A percentile compares a stretch with the other conserved stretches of the same genome.
phyloP scores from a whole-genome alignment of 2,888 invertebrate species.

The Nasonia oneida region DNA sequence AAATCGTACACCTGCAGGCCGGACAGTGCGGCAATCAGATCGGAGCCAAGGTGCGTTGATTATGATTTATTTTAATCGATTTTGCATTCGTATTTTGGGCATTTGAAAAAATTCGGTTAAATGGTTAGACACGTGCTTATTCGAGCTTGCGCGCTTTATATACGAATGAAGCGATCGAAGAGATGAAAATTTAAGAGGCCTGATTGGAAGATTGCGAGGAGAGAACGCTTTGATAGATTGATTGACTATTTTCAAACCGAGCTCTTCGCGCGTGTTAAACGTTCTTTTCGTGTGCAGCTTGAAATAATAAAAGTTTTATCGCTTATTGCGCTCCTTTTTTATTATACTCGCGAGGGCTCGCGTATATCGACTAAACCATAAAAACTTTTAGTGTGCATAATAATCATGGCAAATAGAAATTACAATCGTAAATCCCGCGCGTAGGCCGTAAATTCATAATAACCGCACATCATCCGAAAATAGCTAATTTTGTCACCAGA shows the following conservation, averaged over 20 bases:
- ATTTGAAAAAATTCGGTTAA: not conserved
- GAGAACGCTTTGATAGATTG: slow-evolving; percentile 17
- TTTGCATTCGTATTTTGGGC: not conserved
- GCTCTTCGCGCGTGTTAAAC: not conserved
- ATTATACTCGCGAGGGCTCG: not conserved
- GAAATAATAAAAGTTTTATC: not conserved
- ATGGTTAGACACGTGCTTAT: slow-evolving; percentile 14
- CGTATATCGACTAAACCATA: not conserved
- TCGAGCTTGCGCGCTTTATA: not conserved
- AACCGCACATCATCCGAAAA: slow-evolving; percentile 25
- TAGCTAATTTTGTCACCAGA: slow-evolving; percentile 49
- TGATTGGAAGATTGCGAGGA: slow-evolving; percentile 55
- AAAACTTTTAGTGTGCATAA: not conserved
- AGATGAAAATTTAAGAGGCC: slow-evolving; percentile 34
- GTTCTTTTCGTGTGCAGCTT: not conserved
- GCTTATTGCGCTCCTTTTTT: not conserved
- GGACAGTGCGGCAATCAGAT: slow-evolving; percentile 98
- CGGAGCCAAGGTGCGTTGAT: slow-evolving; percentile 88
- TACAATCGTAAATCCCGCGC: too few relatives aligned
- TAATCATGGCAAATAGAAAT: too few relatives aligned
- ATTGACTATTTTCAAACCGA: slow-evolving; percentile 46
- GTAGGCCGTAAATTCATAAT: not conserved
- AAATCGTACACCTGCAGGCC: slow-evolving; percentile 96
- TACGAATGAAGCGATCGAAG: slow-evolving; percentile 38
- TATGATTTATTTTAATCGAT: not conserved